Evolutionary conservation across 1,140 invertebrate species (phyloP).

Genomic region (Cotesia glomerata): DNA sequence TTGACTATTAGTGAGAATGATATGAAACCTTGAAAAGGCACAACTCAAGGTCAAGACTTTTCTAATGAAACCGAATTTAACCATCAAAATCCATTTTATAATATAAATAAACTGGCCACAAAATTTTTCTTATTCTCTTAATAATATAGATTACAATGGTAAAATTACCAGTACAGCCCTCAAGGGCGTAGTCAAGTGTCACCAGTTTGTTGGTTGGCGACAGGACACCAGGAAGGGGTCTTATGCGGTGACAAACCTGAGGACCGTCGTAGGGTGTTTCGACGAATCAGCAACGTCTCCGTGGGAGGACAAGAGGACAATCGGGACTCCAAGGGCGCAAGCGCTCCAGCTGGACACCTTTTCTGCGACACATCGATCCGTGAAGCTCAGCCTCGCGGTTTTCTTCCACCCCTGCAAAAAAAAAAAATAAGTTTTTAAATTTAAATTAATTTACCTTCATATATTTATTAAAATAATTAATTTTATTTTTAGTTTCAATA

Average conservation of each 20-base stretch:
- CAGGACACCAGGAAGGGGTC: neutral
- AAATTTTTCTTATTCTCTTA: too few relatives aligned
- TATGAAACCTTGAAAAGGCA: too few relatives aligned
- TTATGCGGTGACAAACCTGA: neutral
- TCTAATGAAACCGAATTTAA: too few relatives aligned
- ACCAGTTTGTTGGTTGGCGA: neutral
- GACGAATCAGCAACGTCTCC: slow-evolving; percentile 21
- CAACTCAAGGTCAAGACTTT: too few relatives aligned
- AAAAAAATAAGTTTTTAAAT: too few relatives aligned
- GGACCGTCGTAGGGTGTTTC: slow-evolving; percentile 6
- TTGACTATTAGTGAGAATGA: too few relatives aligned
- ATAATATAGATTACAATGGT: too few relatives aligned
- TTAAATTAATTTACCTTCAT: slow-evolving; percentile 26
- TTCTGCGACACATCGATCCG: slow-evolving; percentile 60
- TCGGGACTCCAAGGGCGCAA: slow-evolving; percentile 45
- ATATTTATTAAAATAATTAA: neutral
- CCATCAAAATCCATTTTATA: too few relatives aligned
- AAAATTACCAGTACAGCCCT: neutral
- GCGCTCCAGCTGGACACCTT: slow-evolving; percentile 54
- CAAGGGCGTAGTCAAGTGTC: neutral
- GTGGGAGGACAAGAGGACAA: slow-evolving; percentile 15
- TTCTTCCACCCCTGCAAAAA: slow-evolving; percentile 41
- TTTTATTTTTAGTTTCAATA: too few relatives aligned
- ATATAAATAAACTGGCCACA: too few relatives aligned
- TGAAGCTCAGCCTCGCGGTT: slow-evolving; percentile 1